Evolutionary conservation across 2,113 vertebrate species (phyloP).

Genomic region (Columbina picui): DNA sequence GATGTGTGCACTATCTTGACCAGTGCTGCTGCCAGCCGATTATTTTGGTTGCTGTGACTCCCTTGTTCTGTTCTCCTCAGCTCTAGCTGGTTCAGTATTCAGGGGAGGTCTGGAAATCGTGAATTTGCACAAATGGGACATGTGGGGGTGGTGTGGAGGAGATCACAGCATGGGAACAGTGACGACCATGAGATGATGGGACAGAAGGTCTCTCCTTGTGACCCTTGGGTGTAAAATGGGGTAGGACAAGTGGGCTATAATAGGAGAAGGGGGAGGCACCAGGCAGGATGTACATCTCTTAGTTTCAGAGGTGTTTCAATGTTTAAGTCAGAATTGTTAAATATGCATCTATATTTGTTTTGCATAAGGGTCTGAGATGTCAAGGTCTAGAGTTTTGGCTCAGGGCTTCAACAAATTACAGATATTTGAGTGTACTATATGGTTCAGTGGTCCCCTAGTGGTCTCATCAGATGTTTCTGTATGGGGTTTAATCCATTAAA

Average conservation of each 20-base stretch:
- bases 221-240: neutral
- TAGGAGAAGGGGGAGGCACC: neutral
- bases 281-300: neutral
- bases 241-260: no score
- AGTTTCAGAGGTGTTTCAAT: neutral
- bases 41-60: neutral
- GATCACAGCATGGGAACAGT: neutral
- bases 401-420: neutral
- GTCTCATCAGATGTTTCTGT: neutral
- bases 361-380: neutral
- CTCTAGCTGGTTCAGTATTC: neutral
- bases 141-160: accelerated
- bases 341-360: neutral
- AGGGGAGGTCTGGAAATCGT: neutral
- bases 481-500: neutral
- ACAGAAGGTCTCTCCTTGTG: neutral
- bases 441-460: neutral
- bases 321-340: neutral
- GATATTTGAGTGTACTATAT: neutral
- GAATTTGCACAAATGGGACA: accelerated
- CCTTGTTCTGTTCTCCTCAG: neutral
- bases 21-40: neutral
- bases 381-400: neutral
- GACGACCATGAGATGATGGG: accelerated
- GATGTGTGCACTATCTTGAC: neutral